These are phyloP conservation scores for Diachrysia chrysitis DNA, from an alignment of 2,888 invertebrate genomes.

Conservation along the genomic window DNA sequence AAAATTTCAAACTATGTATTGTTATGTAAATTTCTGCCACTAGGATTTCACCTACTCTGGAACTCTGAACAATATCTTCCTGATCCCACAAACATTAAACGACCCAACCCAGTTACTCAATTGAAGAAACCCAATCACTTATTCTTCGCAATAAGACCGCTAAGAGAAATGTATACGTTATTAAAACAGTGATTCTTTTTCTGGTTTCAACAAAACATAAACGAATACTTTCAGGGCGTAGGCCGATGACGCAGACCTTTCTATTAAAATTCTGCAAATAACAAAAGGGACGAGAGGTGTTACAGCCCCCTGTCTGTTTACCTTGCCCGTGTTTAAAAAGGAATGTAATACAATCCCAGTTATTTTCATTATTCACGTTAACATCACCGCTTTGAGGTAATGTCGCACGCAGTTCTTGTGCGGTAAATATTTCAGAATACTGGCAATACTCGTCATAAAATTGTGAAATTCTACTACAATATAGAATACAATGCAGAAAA, in stretches of 20 bases:
- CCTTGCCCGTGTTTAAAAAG: constrained; percentile 81
- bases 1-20: constrained; percentile 57
- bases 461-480: not conserved
- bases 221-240: constrained; percentile 39
- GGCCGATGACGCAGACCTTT: constrained; percentile 71
- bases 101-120: too few species aligned
- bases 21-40: not conserved
- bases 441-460: constrained; percentile 4
- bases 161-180: constrained; percentile 48
- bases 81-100: too few species aligned
- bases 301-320: constrained; percentile 80
- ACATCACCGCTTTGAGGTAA: constrained; percentile 69
- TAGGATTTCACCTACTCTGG: not conserved
- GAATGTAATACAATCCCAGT: constrained; percentile 86
- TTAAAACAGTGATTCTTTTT: constrained; percentile 58
- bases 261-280: constrained; percentile 87
- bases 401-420: constrained; percentile 26
- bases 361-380: constrained; percentile 84
- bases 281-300: constrained; percentile 79
- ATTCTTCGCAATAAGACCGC: too few species aligned
- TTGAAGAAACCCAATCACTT: not conserved
- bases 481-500: not conserved
- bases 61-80: too few species aligned
- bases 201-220: constrained; percentile 61
- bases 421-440: constrained; percentile 1